Evolutionary conservation across 1,140 invertebrate genomes (phyloP), one percentile per base, ranked within the genome.

Genomic region (Drosophila pruinosa): DNA sequence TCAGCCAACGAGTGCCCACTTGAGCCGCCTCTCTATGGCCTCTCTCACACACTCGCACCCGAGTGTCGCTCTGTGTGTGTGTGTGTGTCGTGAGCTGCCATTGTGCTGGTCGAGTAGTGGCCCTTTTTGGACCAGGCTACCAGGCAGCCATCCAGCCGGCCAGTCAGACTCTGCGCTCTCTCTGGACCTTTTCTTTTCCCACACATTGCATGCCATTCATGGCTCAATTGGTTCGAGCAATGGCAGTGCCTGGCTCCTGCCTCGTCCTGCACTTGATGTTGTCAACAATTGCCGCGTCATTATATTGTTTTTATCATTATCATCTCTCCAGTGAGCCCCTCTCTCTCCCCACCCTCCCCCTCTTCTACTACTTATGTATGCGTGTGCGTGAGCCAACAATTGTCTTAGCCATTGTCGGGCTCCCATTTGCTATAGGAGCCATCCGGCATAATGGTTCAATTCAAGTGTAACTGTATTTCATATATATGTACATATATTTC

Each of bases 221-320:
- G 14, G 6, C 12, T 34, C 22, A 45, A 38, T 24, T 19, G 19
- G 28, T 0, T 17, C 8, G 14, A 14, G 19, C 22, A 22, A 15
- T 50, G 58, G 21, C 58, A 57, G 21, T 6, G 22, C n/a, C 26
- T 52, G 41, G 52, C 19, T 57, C 8, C 7, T 38, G 54, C 8
- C 7, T 26, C 22, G 45, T 64, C 52, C 41, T 65, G 52, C 82
- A 88, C 82, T 88, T 86, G 59, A 88, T 88, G 78, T 47, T 86
- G 82, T 86, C 82, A 88, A 72, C 82, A 78, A 78, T 72, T 74
- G 52, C 75, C 63, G 45, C 58, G 78, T 88, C 82, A 88, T 86
- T 88, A 72, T 82, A 88, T 86, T 86, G 77, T 88, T 78, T 86
- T 86, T 88, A 86, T 88, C 78, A 82, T 86, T 86, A 88, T 88